phyloP scores from a whole-genome alignment of 2,113 vertebrate genomes.

The Coregonus clupeaformis region DNA sequence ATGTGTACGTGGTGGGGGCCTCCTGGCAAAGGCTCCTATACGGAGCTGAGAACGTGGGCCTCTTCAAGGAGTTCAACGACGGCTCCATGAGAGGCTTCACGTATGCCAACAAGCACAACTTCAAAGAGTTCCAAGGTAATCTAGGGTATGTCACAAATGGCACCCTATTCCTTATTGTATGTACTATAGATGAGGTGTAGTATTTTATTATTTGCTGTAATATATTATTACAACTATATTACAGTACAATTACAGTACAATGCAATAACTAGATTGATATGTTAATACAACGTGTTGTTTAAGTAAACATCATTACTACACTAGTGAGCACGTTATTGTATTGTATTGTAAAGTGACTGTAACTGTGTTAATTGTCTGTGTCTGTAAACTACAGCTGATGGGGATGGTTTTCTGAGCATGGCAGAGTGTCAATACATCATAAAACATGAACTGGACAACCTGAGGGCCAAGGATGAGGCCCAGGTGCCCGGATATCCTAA shows the following conservation, averaged over 20 bases:
- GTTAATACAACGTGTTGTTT: too few species aligned
- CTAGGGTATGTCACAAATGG: too few species aligned
- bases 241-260: too few species aligned
- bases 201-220: too few species aligned
- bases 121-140: conserved; percentile 85
- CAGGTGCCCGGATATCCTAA: conserved; percentile 88
- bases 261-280: too few species aligned
- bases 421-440: conserved; percentile 94
- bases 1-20: conserved; percentile 86
- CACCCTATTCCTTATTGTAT: too few species aligned
- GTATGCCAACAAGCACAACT: conserved; percentile 80
- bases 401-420: conserved; percentile 87
- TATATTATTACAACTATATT: too few species aligned
- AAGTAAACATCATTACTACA: neutral
- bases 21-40: conserved; percentile 79
- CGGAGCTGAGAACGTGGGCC: conserved; percentile 86
- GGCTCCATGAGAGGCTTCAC: conserved; percentile 90
- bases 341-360: neutral
- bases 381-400: conserved; percentile 79
- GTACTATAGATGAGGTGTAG: too few species aligned
- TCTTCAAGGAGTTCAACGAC: conserved; percentile 90
- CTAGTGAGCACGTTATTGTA: neutral
- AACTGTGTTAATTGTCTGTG: neutral
- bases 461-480: conserved; percentile 88
- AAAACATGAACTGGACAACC: conserved; percentile 93